phyloP scores from a whole-genome alignment of 1,140 invertebrate species.

The Cyrtorhinus lividipennis region DNA sequence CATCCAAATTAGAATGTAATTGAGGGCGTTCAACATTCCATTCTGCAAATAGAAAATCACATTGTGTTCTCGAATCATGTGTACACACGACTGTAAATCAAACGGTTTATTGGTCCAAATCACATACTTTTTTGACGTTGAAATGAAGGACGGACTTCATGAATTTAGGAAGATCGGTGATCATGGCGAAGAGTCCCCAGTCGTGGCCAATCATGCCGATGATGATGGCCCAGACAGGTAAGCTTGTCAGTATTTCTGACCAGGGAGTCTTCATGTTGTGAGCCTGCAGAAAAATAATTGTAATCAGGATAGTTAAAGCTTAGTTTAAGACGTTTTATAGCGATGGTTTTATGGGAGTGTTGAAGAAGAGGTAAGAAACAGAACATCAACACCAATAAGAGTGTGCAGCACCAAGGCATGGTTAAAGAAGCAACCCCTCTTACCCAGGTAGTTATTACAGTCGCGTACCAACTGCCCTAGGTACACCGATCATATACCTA shows the following conservation, averaged over 20 bases:
- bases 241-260: constrained; percentile 39
- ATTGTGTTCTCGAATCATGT: background rate
- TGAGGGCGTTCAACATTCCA: constrained; percentile 47
- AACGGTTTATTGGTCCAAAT: no score
- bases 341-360: no score
- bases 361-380: no score
- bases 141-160: constrained; percentile 50
- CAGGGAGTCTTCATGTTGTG: background rate
- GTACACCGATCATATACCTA: no score
- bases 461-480: no score
- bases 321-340: no score
- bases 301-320: no score
- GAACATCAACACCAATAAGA: no score
- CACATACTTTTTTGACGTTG: constrained; percentile 43
- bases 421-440: no score
- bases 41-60: constrained; percentile 42
- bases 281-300: constrained; percentile 27
- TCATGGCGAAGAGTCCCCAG: constrained; percentile 82
- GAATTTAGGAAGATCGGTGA: constrained; percentile 52
- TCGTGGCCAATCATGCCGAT: constrained; percentile 67
- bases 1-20: constrained; percentile 57
- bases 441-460: no score
- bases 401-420: no score
- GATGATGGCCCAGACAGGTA: constrained; percentile 47
- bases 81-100: no score